A percentile compares a stretch with the other conserved stretches of the same genome.
These are phyloP conservation scores for Entelurus aequoreus DNA, from an alignment of 2,113 vertebrate genomes.

Conservation along the genomic window DNA sequence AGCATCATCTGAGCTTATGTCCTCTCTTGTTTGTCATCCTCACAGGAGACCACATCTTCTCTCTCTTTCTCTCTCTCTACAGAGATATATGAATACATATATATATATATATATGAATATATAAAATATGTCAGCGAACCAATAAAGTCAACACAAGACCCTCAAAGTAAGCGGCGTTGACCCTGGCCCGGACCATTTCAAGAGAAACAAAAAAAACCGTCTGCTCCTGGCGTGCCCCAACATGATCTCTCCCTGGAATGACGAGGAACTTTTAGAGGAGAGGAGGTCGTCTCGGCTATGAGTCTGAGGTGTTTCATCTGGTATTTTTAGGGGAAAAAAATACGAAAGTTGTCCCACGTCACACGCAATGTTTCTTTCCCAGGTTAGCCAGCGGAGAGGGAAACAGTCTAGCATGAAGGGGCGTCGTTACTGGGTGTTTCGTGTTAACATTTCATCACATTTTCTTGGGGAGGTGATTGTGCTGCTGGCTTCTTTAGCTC, in stretches of 20 bases:
- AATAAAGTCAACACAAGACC: not conserved
- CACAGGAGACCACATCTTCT: constrained; percentile 5
- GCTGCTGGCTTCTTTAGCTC: constrained; percentile 23
- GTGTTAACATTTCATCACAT: constrained; percentile 2
- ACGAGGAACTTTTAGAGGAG: not conserved
- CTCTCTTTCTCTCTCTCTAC: no score
- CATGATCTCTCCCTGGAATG: not conserved
- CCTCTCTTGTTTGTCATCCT: not conserved
- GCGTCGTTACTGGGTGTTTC: not conserved
- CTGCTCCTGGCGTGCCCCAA: not conserved
- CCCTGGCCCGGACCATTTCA: constrained; percentile 2
- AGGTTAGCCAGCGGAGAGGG: not conserved
- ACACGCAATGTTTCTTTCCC: no score
- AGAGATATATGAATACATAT: no score
- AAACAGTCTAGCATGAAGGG: not conserved
- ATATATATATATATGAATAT: not conserved
- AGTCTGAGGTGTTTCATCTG: no score
- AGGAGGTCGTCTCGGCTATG: not conserved
- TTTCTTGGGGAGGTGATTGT: constrained; percentile 12
- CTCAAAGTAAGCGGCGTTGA: not conserved
- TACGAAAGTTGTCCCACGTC: not conserved
- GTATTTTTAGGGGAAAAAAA: not conserved
- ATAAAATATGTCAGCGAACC: not conserved
- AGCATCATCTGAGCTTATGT: no score
- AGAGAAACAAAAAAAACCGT: not conserved